phyloP scores from a whole-genome alignment of 2,888 invertebrate species.

The Plagodis pulveraria region DNA sequence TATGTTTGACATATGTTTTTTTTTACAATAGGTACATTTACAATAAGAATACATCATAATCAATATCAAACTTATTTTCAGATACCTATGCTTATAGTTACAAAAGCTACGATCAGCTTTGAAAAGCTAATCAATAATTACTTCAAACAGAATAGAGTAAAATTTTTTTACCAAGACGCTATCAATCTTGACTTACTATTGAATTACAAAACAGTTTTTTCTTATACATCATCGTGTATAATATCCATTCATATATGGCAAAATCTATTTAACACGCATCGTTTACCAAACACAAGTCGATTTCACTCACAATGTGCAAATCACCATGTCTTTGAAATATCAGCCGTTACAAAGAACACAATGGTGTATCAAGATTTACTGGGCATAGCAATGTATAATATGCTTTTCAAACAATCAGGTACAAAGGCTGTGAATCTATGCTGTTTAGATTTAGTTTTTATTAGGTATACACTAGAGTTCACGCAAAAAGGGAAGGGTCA shows the following conservation, averaged over 20 bases:
- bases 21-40: too few relatives aligned
- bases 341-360: slow-evolving; percentile 59
- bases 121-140: not conserved
- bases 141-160: not conserved
- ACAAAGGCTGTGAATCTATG: slow-evolving; percentile 2
- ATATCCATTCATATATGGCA: slow-evolving; percentile 23
- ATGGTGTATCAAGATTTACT: slow-evolving; percentile 65
- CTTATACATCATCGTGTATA: slow-evolving; percentile 19
- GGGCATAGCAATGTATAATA: slow-evolving; percentile 48
- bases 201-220: slow-evolving; percentile 23
- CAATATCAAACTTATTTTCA: not conserved
- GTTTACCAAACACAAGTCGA: slow-evolving; percentile 45
- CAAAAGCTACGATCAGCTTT: not conserved
- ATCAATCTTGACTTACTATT: slow-evolving; percentile 14
- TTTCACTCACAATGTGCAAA: slow-evolving; percentile 49
- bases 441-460: not conserved
- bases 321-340: slow-evolving; percentile 52
- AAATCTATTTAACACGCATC: slow-evolving; percentile 42
- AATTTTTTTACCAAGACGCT: slow-evolving; percentile 1
- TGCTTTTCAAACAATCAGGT: slow-evolving; percentile 56
- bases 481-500: not conserved
- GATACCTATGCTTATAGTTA: not conserved
- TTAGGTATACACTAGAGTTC: not conserved
- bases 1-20: too few relatives aligned
- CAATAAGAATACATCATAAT: too few relatives aligned